A percentile compares a stretch with the other conserved stretches of the same genome.
These are phyloP conservation scores for Leucopsar rothschildi DNA, from an alignment of 2,113 vertebrate genomes.

Conservation along the genomic window DNA sequence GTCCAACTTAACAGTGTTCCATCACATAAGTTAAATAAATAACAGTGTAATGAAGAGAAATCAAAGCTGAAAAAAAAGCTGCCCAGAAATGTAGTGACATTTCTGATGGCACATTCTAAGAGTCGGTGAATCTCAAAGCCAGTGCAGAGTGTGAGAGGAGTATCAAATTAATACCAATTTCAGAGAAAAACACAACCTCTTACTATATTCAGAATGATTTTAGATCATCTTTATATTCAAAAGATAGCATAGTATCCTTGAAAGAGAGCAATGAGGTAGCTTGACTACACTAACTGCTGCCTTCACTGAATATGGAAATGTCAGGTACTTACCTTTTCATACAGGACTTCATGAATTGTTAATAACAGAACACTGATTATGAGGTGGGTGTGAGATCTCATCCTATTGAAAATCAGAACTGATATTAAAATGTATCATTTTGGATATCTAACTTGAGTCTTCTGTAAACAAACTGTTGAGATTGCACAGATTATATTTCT, in stretches of 20 bases:
- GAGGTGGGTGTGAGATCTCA: background rate
- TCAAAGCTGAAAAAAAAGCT: background rate
- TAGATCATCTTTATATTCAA: background rate
- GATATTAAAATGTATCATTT: background rate
- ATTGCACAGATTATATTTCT: background rate
- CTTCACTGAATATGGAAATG: background rate
- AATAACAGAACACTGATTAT: background rate
- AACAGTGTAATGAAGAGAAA: slow-evolving; percentile 44
- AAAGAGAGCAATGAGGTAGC: background rate
- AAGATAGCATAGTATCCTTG: background rate
- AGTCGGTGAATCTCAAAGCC: background rate
- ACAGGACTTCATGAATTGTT: background rate
- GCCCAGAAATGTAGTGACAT: background rate
- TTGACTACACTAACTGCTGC: background rate
- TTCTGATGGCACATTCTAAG: background rate
- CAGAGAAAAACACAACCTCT: background rate
- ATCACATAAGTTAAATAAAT: slow-evolving; percentile 50
- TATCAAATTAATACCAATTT: slow-evolving; percentile 4
- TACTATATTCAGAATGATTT: background rate
- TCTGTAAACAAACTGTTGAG: background rate
- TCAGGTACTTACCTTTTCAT: background rate
- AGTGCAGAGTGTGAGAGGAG: background rate
- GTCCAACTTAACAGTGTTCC: slow-evolving; percentile 22
- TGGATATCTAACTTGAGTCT: background rate
- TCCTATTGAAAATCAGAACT: background rate